Conservation (phyloP, 2,797 vertebrate species). For the Pantherophis alleghaniensis region DNA sequence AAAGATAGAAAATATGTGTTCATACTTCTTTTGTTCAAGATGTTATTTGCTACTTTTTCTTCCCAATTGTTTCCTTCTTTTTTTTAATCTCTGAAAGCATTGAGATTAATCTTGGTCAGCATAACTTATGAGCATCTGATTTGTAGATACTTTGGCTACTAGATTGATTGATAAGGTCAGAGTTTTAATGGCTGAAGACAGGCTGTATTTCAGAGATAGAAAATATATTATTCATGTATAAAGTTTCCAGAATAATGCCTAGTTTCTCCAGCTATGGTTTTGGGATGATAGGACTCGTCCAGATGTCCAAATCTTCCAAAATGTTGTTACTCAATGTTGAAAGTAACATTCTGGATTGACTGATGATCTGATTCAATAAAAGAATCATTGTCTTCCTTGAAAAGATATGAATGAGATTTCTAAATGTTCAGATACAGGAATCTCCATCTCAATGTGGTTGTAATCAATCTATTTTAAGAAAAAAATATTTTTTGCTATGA, state of each 20-base stretch:
- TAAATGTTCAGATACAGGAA: background rate
- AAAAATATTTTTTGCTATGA: slow-evolving; percentile 36
- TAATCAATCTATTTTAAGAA: slow-evolving; percentile 31
- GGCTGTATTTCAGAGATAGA: background rate
- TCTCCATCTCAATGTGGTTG: background rate
- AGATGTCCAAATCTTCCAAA: background rate
- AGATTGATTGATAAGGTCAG: background rate
- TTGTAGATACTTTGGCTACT: background rate
- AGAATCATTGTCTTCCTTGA: background rate
- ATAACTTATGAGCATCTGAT: background rate
- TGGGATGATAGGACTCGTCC: background rate
- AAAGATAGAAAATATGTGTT: background rate
- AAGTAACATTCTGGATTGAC: background rate
- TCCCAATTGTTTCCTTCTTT: background rate
- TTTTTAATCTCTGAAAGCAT: background rate
- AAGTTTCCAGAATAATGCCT: background rate
- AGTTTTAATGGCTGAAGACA: slow-evolving; percentile 22
- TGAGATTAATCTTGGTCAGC: background rate
- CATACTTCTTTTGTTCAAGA: background rate
- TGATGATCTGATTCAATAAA: background rate
- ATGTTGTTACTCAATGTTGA: background rate
- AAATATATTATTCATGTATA: background rate
- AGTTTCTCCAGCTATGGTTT: background rate
- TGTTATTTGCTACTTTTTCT: background rate
- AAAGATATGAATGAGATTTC: slow-evolving; percentile 35